Conservation (phyloP, 2,888 invertebrate species). For the Andrena hattorfiana region DNA sequence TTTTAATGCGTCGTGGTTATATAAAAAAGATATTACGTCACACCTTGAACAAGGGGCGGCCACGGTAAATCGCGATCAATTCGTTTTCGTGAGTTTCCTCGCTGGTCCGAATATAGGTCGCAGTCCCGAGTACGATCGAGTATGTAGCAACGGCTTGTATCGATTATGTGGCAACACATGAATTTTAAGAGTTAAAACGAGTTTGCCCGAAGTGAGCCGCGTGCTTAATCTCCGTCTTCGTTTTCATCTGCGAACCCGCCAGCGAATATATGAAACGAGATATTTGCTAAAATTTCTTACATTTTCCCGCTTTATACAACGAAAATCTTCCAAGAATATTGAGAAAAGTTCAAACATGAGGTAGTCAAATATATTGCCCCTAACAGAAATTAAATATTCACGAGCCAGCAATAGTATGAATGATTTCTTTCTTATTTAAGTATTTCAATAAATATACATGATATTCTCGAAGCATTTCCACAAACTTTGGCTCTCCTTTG, state of each 20-base stretch:
- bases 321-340: background rate
- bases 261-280: background rate
- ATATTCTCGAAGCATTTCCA: no score
- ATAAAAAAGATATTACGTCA: background rate
- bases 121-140: slow-evolving; percentile 4
- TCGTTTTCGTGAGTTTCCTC: slow-evolving; percentile 11
- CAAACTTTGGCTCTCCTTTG: no score
- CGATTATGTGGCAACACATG: slow-evolving; percentile 19
- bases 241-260: background rate
- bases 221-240: slow-evolving; percentile 5
- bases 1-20: background rate
- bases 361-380: no score
- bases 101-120: slow-evolving; percentile 1
- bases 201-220: slow-evolving; percentile 10
- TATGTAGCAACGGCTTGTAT: slow-evolving; percentile 35
- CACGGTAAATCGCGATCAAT: background rate
- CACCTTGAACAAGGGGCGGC: background rate
- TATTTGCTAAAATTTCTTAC: background rate
- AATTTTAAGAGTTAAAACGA: slow-evolving; percentile 27
- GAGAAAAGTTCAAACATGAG: no score
- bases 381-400: no score
- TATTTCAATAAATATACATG: no score
- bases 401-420: no score
- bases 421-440: no score
- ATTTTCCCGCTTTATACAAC: background rate